Percentiles rank a stretch among this genome's conserved stretches.
These are phyloP conservation scores for Hofmannophila pseudospretella DNA, from an alignment of 2,888 invertebrate genomes.

Conservation along the genomic window DNA sequence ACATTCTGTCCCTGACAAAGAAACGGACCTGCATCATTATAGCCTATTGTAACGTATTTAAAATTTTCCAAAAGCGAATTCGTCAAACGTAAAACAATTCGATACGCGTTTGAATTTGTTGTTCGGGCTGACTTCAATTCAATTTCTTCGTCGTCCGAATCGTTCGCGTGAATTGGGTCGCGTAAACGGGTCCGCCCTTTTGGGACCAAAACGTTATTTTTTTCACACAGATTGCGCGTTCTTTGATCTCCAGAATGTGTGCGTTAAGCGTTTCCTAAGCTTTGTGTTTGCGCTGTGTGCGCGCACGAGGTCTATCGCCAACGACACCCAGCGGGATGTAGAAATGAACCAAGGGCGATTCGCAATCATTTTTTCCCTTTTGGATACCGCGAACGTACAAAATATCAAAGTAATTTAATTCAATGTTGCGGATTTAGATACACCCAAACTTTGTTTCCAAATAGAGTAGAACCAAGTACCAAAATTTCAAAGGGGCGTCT, in stretches of 20 bases:
- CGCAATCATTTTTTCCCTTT: slow-evolving; percentile 44
- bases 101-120: slow-evolving; percentile 77
- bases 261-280: slow-evolving; percentile 73
- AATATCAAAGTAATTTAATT: slow-evolving; percentile 7
- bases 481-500: slow-evolving; percentile 30
- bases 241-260: slow-evolving; percentile 75
- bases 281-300: slow-evolving; percentile 63
- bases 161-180: slow-evolving; percentile 76
- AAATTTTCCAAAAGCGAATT: slow-evolving; percentile 73
- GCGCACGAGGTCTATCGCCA: slow-evolving; percentile 40
- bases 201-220: slow-evolving; percentile 75
- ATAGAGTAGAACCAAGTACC: slow-evolving; percentile 16
- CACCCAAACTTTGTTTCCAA: slow-evolving; percentile 10
- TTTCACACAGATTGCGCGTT: slow-evolving; percentile 76
- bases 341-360: slow-evolving; percentile 61
- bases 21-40: slow-evolving; percentile 72
- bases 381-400: slow-evolving; percentile 3
- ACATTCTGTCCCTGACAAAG: slow-evolving; percentile 64
- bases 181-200: slow-evolving; percentile 77
- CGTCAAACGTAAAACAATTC: slow-evolving; percentile 78
- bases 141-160: slow-evolving; percentile 72
- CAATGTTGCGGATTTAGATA: slow-evolving; percentile 8
- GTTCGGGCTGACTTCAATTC: slow-evolving; percentile 71
- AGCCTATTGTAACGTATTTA: slow-evolving; percentile 70
- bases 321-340: slow-evolving; percentile 68